These are phyloP conservation scores for Spheniscus humboldti DNA, from an alignment of 2,797 vertebrate genomes.

Conservation along the genomic window DNA sequence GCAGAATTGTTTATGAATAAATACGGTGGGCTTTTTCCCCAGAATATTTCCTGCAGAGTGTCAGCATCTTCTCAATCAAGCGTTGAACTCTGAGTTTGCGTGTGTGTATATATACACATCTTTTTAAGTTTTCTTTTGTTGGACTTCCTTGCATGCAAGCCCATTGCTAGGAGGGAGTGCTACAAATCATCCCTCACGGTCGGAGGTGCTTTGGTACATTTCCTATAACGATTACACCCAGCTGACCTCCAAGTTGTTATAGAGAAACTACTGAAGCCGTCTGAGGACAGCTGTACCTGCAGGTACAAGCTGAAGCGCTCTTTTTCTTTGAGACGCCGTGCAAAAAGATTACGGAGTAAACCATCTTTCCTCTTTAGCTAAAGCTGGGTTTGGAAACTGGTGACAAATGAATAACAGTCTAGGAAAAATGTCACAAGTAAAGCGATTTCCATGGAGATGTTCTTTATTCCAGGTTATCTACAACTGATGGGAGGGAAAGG, in stretches of 20 bases:
- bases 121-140: not conserved
- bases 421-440: not conserved
- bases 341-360: not conserved
- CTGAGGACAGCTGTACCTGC: not conserved
- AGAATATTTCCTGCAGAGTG: not conserved
- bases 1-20: not conserved
- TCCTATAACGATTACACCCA: not conserved
- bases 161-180: not conserved
- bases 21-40: accelerated
- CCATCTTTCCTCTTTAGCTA: not conserved
- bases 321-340: not conserved
- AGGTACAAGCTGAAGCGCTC: not conserved
- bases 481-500: not conserved
- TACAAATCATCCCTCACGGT: not conserved
- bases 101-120: not conserved
- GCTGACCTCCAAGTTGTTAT: not conserved
- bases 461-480: not conserved
- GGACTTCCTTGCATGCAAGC: not conserved
- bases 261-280: not conserved
- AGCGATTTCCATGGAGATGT: not conserved
- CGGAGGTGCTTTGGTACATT: not conserved
- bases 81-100: not conserved
- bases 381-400: not conserved
- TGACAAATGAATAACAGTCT: not conserved
- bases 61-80: not conserved